These are phyloP conservation scores for Folsomia candida DNA, from an alignment of 2,888 invertebrate species.

Conservation along the genomic window DNA sequence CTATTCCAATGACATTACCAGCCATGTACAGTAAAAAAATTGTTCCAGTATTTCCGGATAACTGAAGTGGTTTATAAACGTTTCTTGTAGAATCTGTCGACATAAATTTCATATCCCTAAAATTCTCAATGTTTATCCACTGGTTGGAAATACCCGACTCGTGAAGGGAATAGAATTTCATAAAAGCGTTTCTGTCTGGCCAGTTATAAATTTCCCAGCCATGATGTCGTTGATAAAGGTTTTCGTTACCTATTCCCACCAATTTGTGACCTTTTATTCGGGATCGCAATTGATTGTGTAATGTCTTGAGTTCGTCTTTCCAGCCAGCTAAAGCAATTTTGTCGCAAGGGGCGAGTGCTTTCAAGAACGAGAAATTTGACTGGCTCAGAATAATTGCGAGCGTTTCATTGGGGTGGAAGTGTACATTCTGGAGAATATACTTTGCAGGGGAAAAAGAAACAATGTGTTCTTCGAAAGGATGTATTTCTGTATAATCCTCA, in stretches of 20 bases:
- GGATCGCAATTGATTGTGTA: not conserved
- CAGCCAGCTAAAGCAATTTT: not conserved
- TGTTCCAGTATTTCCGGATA: not conserved
- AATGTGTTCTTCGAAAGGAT: not conserved
- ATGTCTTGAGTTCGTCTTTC: not conserved
- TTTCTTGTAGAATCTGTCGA: not conserved
- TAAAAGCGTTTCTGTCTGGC: not conserved
- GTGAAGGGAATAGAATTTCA: not conserved
- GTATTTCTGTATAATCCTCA: not conserved
- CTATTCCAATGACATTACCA: too few relatives aligned
- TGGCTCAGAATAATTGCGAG: not conserved
- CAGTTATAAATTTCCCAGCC: not conserved
- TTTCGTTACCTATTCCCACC: not conserved
- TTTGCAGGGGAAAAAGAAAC: not conserved
- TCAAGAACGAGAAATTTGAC: not conserved
- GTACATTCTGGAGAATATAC: not conserved
- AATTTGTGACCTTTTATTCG: not conserved
- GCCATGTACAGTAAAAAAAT: not conserved
- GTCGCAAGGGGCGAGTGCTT: not conserved
- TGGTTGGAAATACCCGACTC: not conserved
- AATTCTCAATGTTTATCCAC: not conserved
- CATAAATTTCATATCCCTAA: not conserved
- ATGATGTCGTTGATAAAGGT: not conserved
- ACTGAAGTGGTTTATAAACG: not conserved
- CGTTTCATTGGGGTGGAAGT: constrained; percentile 4